Conservation (phyloP, 2,888 invertebrate genomes). For the Anthophora plumipes region DNA sequence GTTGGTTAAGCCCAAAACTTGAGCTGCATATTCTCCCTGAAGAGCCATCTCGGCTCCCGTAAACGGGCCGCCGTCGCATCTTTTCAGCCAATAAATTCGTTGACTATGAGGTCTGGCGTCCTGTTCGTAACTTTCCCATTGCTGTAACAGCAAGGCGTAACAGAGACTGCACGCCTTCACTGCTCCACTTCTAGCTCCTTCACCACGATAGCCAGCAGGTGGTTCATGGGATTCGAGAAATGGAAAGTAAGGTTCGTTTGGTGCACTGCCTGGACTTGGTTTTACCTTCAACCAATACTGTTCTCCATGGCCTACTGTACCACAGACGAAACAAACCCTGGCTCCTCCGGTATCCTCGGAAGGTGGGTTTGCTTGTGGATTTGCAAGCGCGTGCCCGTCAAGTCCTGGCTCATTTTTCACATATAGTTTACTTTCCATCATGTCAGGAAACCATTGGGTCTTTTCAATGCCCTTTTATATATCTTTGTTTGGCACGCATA, state of each 20-base stretch:
- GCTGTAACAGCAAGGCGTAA: constrained; percentile 93
- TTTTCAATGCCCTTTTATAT: constrained; percentile 70
- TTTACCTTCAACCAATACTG: constrained; percentile 88
- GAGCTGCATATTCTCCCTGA: constrained; percentile 96
- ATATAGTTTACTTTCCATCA: constrained; percentile 88
- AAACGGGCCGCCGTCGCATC: constrained; percentile 95
- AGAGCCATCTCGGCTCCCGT: constrained; percentile 95
- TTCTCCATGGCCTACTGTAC: constrained; percentile 88
- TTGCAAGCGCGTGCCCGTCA: constrained; percentile 81
- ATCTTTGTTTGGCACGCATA: constrained; percentile 70
- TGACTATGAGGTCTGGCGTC: constrained; percentile 94
- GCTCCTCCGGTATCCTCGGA: constrained; percentile 74
- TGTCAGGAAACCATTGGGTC: constrained; percentile 83
- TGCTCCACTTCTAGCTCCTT: constrained; percentile 81
- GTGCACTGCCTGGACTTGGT: constrained; percentile 88
- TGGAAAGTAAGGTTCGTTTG: constrained; percentile 93
- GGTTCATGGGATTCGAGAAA: constrained; percentile 96
- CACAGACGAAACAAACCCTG: constrained; percentile 90
- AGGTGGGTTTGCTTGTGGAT: constrained; percentile 72
- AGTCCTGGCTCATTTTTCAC: constrained; percentile 90
- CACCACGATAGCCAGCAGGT: constrained; percentile 90
- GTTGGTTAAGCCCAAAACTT: constrained; percentile 91
- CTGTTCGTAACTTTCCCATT: constrained; percentile 96
- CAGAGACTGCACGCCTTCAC: constrained; percentile 94
- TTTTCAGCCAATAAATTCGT: constrained; percentile 96